Percentiles rank a stretch among this genome's conserved stretches.
Evolutionary conservation across 2,888 invertebrate species (phyloP).

Genomic region (Noctua fimbriata): DNA sequence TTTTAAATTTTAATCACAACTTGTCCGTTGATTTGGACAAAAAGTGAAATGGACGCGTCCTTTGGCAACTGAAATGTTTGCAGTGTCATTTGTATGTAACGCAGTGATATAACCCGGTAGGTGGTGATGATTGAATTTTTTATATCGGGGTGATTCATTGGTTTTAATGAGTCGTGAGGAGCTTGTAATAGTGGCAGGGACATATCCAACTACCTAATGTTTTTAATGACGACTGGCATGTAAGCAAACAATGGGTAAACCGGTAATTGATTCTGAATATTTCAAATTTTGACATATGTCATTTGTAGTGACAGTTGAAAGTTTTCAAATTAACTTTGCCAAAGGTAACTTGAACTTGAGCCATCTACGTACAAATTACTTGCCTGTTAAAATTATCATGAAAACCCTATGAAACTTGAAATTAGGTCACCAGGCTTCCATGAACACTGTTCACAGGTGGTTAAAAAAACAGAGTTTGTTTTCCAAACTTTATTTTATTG

Average conservation of each 20-base stretch:
- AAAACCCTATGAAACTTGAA: slow-evolving; percentile 4
- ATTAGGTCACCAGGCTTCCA: slow-evolving; percentile 19
- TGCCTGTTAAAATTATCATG: background rate
- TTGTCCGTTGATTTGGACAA: slow-evolving; percentile 85
- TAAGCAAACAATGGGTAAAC: background rate
- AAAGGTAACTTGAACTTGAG: background rate
- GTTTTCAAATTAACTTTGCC: background rate
- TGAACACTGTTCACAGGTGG: slow-evolving; percentile 34
- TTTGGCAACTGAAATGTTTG: slow-evolving; percentile 78
- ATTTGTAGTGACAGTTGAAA: background rate
- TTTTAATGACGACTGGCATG: background rate
- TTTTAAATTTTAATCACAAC: slow-evolving; percentile 89
- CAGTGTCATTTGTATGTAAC: slow-evolving; percentile 64
- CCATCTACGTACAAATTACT: background rate
- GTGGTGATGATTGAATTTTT: slow-evolving; percentile 64
- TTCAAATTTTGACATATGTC: background rate
- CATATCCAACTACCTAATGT: background rate
- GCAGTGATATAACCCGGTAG: slow-evolving; percentile 62
- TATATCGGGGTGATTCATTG: slow-evolving; percentile 63
- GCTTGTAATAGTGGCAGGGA: slow-evolving; percentile 22
- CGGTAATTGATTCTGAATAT: background rate
- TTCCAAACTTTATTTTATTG: slow-evolving; percentile 12
- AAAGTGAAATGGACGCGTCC: slow-evolving; percentile 80
- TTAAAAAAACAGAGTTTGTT: slow-evolving; percentile 19
- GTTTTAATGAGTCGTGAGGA: slow-evolving; percentile 44